Evolutionary conservation across 2,888 invertebrate genomes (phyloP), one percentile per base, ranked within the genome.

Genomic region (Eupelmus urozonus): DNA sequence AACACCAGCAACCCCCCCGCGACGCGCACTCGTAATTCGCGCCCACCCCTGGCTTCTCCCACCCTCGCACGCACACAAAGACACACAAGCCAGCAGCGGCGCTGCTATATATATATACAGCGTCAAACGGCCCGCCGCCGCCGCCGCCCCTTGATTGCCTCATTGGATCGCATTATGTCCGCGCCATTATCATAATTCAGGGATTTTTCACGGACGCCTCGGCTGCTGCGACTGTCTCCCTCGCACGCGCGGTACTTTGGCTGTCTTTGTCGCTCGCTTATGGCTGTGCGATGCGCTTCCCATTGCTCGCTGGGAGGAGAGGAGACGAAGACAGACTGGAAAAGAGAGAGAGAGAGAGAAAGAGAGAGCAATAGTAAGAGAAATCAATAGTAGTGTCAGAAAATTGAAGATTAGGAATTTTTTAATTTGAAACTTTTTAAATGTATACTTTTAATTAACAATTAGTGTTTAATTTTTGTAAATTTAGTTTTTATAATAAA

Each of bases 91-190:
- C n/a, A 65, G 42, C 16, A n/a, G 13, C 23, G 40, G 11, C 29
- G 53, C 57, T 51, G 49, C 75, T 51, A n/a, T n/a, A n/a, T n/a
- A n/a, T n/a, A 72, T 80, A 76, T 81, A 80, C 55, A 75, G 29
- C 75, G 62, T 75, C 75, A 80, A 80, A 80, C 85, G 80, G 81
- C 73, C 13, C 83, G 83, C 82, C 84, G 82, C 84, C 87, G n/a
- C n/a, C n/a, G n/a, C 84, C 84, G 82, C 84, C 87, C 85, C 88
- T 88, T 88, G 88, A 89, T 89, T 89, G 89, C 88, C 89, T 89
- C 88, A 87, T 89, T 89, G 87, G 88, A 89, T 89, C 88, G 88
- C 88, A 89, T 89, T 89, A 89, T 88, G 88, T 88, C 86, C 82
- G 82, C 84, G 84, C 87, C 88, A 89, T 89, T 89, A 89, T 89